Evolutionary conservation across 2,888 invertebrate species (phyloP).

Genomic region (Hydriomena furcata): DNA sequence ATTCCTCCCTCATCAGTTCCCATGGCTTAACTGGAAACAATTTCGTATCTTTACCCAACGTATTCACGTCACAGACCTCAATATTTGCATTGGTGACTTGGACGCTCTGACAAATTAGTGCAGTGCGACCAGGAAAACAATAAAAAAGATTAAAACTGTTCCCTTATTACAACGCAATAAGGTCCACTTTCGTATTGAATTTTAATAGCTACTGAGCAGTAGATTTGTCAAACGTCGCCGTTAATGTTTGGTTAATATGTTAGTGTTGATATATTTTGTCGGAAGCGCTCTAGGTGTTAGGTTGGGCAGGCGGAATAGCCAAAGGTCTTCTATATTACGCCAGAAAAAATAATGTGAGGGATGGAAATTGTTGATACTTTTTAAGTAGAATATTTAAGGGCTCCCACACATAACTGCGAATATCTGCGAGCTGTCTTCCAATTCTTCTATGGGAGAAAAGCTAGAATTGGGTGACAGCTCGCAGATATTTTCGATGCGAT

Average conservation of each 20-base stretch:
- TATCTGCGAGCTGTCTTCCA: no score
- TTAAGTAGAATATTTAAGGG: no score
- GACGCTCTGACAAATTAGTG: slow-evolving; percentile 74
- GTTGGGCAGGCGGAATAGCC: slow-evolving; percentile 51
- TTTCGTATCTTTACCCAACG: slow-evolving; percentile 78
- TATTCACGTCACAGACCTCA: slow-evolving; percentile 64
- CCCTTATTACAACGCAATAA: slow-evolving; percentile 29
- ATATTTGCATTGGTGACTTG: slow-evolving; percentile 80
- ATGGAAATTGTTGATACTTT: no score
- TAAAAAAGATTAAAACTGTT: slow-evolving; percentile 43
- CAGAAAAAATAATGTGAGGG: slow-evolving; percentile 4
- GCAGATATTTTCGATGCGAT: no score
- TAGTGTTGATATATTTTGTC: slow-evolving; percentile 66
- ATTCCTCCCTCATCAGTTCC: slow-evolving; percentile 58
- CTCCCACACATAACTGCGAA: no score
- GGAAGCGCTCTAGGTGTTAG: slow-evolving; percentile 62
- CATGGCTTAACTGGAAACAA: slow-evolving; percentile 74
- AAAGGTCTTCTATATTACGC: slow-evolving; percentile 44
- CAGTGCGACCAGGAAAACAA: slow-evolving; percentile 59
- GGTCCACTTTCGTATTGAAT: slow-evolving; percentile 27
- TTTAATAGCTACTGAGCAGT: slow-evolving; percentile 57
- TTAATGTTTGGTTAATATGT: slow-evolving; percentile 68
- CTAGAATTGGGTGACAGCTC: no score
- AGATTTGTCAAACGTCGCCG: slow-evolving; percentile 63
- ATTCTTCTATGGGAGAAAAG: no score